Evolutionary conservation across 2,888 invertebrate species (phyloP), one percentile per base, ranked within the genome.

Genomic region (Teleiodes luculella): DNA sequence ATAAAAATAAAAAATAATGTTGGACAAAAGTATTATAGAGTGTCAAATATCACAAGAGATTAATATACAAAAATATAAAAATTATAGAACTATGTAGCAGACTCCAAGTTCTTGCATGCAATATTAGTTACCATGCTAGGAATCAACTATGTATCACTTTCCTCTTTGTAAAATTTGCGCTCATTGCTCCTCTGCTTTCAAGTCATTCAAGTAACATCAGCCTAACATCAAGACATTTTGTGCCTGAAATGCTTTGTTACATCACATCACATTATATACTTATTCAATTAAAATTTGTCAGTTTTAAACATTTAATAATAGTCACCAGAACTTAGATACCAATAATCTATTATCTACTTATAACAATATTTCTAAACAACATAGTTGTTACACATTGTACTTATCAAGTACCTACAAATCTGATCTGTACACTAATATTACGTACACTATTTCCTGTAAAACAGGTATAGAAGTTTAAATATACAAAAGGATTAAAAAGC

Each of bases 321-420:
- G 36, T 49, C 13, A 7, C 47, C 18, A 20, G 18, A 33, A 48
- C 35, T 20, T n/a, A 18, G 10, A 8, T 20, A 7, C 20, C n/a
- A 18, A 31, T 46, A 16, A 43, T 24, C 16, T 13, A 43, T 30
- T 20, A 20, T 48, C 18, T 18, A n/a, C 48, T 49, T 37, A 30
- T 20, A 51, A 51, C 39, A 51, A 41, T 51, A 51, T 30, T 37
- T 64, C 67, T 67, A 78, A 78, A 86, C 86, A 88, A 88, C 88
- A 87, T 75, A 82, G 86, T 87, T 87, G 86, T 86, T 86, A 87
- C 86, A 76, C 72, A 63, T 74, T 71, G 82, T 87, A 86, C 85
- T 86, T 76, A 65, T 76, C 63, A 69, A 83, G 86, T 86, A 88
- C 86, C 72, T 86, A 85, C 77, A 66, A 60, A 16, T 43, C 28